Conservation (phyloP, 30 jellyfish, hydroid and myxozoan species). For the Hydractinia echinata region DNA sequence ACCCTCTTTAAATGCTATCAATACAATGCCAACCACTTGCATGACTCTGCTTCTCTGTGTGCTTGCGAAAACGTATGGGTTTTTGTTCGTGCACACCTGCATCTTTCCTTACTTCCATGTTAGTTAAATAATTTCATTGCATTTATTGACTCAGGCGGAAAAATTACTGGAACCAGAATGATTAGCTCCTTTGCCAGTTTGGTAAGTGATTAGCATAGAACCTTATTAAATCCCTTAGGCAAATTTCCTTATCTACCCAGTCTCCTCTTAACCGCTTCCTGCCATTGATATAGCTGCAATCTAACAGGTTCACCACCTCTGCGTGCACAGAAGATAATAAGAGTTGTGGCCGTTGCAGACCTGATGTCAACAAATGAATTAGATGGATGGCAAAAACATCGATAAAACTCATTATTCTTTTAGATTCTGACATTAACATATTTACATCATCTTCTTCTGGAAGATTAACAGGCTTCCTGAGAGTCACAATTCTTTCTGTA, state of each 20-base stretch:
- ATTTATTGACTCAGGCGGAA: constrained; percentile 12
- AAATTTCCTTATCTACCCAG: constrained; percentile 21
- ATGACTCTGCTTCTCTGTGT: constrained; percentile 15
- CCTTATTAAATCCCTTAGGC: constrained; percentile 13
- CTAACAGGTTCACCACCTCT: constrained; percentile 42
- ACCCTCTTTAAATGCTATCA: constrained; percentile 16
- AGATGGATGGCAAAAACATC: background rate
- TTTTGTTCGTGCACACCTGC: background rate
- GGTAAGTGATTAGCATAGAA: constrained; percentile 27
- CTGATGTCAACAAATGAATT: constrained; percentile 5
- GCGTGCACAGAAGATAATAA: constrained; percentile 28
- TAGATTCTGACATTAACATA: constrained; percentile 13
- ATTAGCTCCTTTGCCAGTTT: constrained; percentile 28
- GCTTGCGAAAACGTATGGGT: background rate
- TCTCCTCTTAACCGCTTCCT: constrained; percentile 32
- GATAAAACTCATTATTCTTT: background rate
- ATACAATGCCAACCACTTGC: constrained; percentile 40
- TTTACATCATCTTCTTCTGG: constrained; percentile 26
- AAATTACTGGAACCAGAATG: constrained; percentile 22
- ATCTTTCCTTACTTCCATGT: background rate
- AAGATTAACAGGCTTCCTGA: constrained; percentile 10
- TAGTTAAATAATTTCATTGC: background rate
- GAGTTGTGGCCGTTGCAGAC: constrained; percentile 11
- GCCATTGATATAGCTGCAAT: constrained; percentile 23
- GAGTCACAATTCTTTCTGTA: constrained; percentile 6